Evolutionary conservation across 2,797 vertebrate genomes (phyloP).

Genomic region (Lophius americanus): DNA sequence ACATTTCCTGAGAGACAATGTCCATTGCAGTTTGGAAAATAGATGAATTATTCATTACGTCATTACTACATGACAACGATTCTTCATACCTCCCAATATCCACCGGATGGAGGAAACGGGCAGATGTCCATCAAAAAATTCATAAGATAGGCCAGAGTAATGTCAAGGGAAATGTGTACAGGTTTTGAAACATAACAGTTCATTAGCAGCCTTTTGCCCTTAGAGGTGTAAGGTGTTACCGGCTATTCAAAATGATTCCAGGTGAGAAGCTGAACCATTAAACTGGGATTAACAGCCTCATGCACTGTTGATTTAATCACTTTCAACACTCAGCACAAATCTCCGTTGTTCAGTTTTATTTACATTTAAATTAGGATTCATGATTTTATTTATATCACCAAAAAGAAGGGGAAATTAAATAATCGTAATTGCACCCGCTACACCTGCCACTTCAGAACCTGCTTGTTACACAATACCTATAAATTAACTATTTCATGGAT

Average conservation of each 20-base stretch:
- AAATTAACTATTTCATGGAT: no score
- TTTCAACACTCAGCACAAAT: no score
- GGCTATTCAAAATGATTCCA: conserved; percentile 49
- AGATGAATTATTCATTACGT: conserved; percentile 64
- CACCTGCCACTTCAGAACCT: no score
- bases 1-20: conserved; percentile 57
- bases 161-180: conserved; percentile 47
- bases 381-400: no score
- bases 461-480: no score
- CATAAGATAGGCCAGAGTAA: conserved; percentile 27
- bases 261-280: conserved; percentile 62
- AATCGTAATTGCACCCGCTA: no score
- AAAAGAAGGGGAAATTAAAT: no score
- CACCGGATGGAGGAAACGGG: conserved; percentile 34
- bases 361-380: no score
- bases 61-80: conserved; percentile 53
- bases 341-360: no score
- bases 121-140: conserved; percentile 42
- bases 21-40: conserved; percentile 43
- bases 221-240: conserved; percentile 39
- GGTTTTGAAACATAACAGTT: conserved; percentile 29
- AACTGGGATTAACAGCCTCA: conserved; percentile 63
- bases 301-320: conserved; percentile 32
- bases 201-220: conserved; percentile 44
- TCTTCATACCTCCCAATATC: conserved; percentile 54